Evolutionary conservation across 2,888 invertebrate genomes (phyloP).

Genomic region (Drosophila acutilabella): DNA sequence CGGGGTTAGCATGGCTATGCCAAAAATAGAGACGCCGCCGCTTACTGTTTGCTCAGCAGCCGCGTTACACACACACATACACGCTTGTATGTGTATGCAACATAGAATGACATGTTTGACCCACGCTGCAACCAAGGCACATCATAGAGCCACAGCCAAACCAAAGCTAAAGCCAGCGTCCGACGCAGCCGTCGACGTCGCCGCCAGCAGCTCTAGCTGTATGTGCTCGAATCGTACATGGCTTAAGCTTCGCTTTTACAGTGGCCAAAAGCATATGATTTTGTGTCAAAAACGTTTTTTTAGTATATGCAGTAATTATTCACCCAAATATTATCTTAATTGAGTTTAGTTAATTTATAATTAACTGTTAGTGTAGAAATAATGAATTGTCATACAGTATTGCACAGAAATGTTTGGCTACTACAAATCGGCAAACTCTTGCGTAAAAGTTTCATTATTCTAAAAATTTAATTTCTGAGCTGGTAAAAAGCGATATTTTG

Average conservation of each 20-base stretch:
- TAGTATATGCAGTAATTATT: not conserved
- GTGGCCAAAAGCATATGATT: constrained; percentile 42
- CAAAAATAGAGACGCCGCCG: constrained; percentile 79
- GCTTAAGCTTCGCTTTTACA: constrained; percentile 71
- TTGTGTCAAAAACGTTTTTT: not conserved
- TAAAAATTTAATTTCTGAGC: no score
- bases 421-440: no score
- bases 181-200: constrained; percentile 46
- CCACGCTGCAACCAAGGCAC: constrained; percentile 56
- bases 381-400: no score
- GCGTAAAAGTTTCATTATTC: no score
- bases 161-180: constrained; percentile 49
- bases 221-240: constrained; percentile 56
- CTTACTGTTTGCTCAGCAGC: constrained; percentile 40
- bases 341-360: not conserved
- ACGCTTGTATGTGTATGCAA: not conserved
- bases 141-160: constrained; percentile 30
- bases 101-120: constrained; percentile 52
- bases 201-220: constrained; percentile 54
- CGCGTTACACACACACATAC: constrained; percentile 26
- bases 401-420: no score
- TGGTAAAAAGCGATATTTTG: no score
- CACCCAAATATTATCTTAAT: not conserved
- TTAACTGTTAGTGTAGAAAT: no score
- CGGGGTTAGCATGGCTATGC: constrained; percentile 48